Base-by-base conservation (phyloP, 2,113 vertebrate genomes). In the Ceyx cyanopectus region DNA sequence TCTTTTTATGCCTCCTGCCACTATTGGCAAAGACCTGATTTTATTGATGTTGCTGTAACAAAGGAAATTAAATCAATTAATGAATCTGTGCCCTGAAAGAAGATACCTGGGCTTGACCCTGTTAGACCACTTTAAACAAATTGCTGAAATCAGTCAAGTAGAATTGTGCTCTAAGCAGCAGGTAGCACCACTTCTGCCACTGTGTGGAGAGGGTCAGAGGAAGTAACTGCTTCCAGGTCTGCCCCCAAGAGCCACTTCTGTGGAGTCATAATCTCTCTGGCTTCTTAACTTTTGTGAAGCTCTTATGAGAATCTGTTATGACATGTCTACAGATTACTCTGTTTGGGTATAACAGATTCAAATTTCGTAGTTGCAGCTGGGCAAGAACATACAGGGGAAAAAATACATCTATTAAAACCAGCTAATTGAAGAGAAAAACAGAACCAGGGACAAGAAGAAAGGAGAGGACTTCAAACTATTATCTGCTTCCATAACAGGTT, bases 381-480 rank as follows among this genome's bases (percentile, higher is more conserved):
- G 15, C 0, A 1, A 34, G 77, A 46, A 14, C 63, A 26, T 3
- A 12, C 2, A 32, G 10, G 45, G 27, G 30, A 4, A 17, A 50
- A 58, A 76, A n/a, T 2, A 10, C 8, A 7, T 83, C 4, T 41
- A 14, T 46, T 51, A 51, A 77, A 48, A 19, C 1, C 48, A 61
- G 26, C 14, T 61, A 34, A 34, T 1, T 12, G 29, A 74, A 34
- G 15, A 27, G 40, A 87, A 77, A 86, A 61, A 11, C 9, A 14
- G 51, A 23, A 7, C 16, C 1, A 1, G 17, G 20, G 2, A 11
- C 5, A 8, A 8, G 12, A 43, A 61, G 29, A 61, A 76, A 51
- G 2, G 21, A 57, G 45, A 85, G 45, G 4, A 54, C 65, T 90
- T 88, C 4, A 4, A 58, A 32, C 37, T 26, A 1, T 32, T 82